These are phyloP conservation scores for Cenopis cana DNA, from an alignment of 2,888 invertebrate genomes.

Conservation along the genomic window DNA sequence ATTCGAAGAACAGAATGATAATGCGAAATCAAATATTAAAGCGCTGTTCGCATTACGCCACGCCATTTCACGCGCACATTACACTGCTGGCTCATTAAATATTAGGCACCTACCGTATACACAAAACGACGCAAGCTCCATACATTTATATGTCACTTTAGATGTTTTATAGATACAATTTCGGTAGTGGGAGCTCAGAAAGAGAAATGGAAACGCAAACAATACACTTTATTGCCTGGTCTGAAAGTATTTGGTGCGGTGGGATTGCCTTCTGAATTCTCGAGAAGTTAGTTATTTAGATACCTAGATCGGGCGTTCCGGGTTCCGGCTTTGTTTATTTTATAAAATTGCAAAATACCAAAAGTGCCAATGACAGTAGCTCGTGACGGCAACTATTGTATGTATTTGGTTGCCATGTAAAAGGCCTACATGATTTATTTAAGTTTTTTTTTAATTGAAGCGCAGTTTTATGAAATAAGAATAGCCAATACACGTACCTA, in stretches of 20 bases:
- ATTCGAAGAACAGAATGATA: constrained; percentile 17
- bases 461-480: too few relatives aligned
- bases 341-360: background rate
- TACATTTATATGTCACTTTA: background rate
- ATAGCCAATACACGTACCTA: too few relatives aligned
- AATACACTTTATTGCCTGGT: constrained; percentile 16
- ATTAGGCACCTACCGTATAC: background rate
- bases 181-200: too few relatives aligned
- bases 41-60: constrained; percentile 5
- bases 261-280: constrained; percentile 25
- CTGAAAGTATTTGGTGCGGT: constrained; percentile 1
- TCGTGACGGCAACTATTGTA: too few relatives aligned
- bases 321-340: background rate
- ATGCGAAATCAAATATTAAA: constrained; percentile 17
- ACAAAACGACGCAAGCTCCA: background rate
- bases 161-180: background rate
- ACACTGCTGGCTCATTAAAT: constrained; percentile 16
- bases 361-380: too few relatives aligned
- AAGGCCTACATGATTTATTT: too few relatives aligned
- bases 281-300: constrained; percentile 17
- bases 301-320: background rate
- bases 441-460: too few relatives aligned
- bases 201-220: constrained; percentile 16
- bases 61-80: background rate
- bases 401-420: too few relatives aligned